phyloP scores from a whole-genome alignment of 2,888 invertebrate genomes.

The Eristalinus sepulchralis region DNA sequence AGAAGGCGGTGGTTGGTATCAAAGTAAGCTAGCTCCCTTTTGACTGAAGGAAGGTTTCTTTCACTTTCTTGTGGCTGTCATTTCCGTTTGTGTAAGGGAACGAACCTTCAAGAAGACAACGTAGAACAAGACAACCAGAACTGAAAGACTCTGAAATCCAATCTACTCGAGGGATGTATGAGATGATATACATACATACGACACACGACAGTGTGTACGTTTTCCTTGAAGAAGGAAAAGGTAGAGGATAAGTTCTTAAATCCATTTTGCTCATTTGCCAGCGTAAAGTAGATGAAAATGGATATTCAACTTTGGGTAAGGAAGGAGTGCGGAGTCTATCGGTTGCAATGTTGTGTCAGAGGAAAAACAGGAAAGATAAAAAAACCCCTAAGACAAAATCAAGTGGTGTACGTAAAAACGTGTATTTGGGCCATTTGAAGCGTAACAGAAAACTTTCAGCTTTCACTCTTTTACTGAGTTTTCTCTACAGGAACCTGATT shows the following conservation, averaged over 20 bases:
- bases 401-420: slow-evolving; percentile 55
- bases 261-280: slow-evolving; percentile 69
- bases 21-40: slow-evolving; percentile 35
- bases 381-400: slow-evolving; percentile 33
- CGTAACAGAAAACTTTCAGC: slow-evolving; percentile 67
- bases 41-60: slow-evolving; percentile 78
- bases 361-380: slow-evolving; percentile 19
- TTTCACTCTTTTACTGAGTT: slow-evolving; percentile 56
- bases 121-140: slow-evolving; percentile 69
- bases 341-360: slow-evolving; percentile 31
- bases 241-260: slow-evolving; percentile 41
- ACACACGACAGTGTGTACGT: slow-evolving; percentile 12
- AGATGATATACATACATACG: not conserved
- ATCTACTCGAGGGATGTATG: slow-evolving; percentile 61
- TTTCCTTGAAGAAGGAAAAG: not conserved
- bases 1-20: slow-evolving; percentile 13
- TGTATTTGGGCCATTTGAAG: slow-evolving; percentile 69
- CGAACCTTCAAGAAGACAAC: slow-evolving; percentile 66
- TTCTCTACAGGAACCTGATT: slow-evolving; percentile 2
- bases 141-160: slow-evolving; percentile 70
- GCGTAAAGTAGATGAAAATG: slow-evolving; percentile 63
- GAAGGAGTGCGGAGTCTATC: slow-evolving; percentile 18
- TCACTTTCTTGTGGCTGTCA: slow-evolving; percentile 75
- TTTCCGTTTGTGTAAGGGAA: slow-evolving; percentile 66
- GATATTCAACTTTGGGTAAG: slow-evolving; percentile 50